Evolutionary conservation across 2,797 vertebrate genomes (phyloP).

Genomic region (Poeciliopsis infans): DNA sequence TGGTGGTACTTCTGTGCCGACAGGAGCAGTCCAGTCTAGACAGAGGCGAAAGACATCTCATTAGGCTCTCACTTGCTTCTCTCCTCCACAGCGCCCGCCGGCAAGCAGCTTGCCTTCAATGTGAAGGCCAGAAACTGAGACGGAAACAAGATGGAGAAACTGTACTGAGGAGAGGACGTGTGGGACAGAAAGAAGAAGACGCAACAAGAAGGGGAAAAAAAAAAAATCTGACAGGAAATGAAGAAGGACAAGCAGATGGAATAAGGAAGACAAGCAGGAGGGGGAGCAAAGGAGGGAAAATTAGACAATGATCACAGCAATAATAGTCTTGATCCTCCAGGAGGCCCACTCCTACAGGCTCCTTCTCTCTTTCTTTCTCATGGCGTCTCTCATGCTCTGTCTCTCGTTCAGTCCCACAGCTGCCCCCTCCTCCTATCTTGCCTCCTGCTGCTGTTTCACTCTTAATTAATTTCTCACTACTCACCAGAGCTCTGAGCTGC

Average conservation of each 20-base stretch:
- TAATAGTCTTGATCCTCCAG: constrained; percentile 83
- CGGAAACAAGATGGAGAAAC: constrained; percentile 28
- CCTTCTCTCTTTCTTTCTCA: constrained; percentile 32
- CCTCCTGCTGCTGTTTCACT: constrained; percentile 79
- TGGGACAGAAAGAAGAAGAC: constrained; percentile 20
- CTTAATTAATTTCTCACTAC: constrained; percentile 86
- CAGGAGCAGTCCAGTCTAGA: constrained; percentile 78
- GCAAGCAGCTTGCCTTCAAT: constrained; percentile 72
- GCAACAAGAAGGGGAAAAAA: constrained; percentile 2
- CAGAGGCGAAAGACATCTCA: constrained; percentile 84
- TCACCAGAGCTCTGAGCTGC: constrained; percentile 76
- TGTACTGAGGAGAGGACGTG: constrained; percentile 27
- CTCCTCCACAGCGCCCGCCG: constrained; percentile 64
- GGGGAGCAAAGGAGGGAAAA: constrained; percentile 54
- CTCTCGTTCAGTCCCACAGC: constrained; percentile 54
- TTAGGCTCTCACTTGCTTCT: constrained; percentile 73
- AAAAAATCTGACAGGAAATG: constrained; percentile 19
- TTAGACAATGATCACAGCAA: constrained; percentile 83
- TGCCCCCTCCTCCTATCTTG: constrained; percentile 62
- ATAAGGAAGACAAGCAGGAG: constrained; percentile 32
- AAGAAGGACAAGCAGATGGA: constrained; percentile 31
- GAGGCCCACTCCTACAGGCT: constrained; percentile 60
- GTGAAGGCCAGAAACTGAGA: constrained; percentile 58
- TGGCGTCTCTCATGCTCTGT: constrained; percentile 32
- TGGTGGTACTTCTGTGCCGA: constrained; percentile 63